Conservation (phyloP, 2,888 invertebrate genomes). For the Synergus laeviventris region DNA sequence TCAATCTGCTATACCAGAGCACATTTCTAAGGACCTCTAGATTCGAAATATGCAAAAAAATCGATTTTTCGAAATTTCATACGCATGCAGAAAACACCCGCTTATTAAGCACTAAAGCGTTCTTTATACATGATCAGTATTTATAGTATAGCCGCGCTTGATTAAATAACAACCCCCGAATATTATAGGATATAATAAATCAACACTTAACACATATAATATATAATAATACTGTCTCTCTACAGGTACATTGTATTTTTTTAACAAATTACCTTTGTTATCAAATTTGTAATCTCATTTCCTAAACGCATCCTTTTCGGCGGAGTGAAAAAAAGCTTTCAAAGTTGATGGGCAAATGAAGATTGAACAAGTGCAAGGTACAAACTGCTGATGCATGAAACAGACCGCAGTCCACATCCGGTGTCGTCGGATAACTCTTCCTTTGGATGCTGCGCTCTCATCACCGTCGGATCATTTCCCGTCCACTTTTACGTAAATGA, state of each 20-base stretch:
- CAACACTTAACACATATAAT: no score
- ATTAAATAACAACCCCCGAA: no score
- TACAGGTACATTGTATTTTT: neutral
- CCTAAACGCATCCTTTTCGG: neutral
- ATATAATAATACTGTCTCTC: no score
- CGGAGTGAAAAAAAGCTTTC: neutral
- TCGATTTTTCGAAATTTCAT: no score
- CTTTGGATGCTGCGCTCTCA: constrained; percentile 59
- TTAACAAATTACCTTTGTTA: constrained; percentile 8
- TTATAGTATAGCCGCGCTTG: no score
- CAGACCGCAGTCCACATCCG: constrained; percentile 76
- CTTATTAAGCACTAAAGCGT: no score
- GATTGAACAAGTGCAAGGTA: constrained; percentile 49
- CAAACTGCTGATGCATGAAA: constrained; percentile 72
- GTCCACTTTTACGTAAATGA: constrained; percentile 59
- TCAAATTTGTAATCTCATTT: constrained; percentile 17
- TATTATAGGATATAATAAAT: no score
- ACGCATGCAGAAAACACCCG: no score
- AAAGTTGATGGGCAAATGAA: constrained; percentile 36
- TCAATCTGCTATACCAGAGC: no score
- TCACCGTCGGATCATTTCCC: constrained; percentile 55
- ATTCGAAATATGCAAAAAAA: no score
- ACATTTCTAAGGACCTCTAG: no score
- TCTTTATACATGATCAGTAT: no score
- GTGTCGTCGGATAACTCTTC: constrained; percentile 62